Base-by-base conservation (phyloP, 1,140 invertebrate species). In the Schlechtendalia chinensis region DNA sequence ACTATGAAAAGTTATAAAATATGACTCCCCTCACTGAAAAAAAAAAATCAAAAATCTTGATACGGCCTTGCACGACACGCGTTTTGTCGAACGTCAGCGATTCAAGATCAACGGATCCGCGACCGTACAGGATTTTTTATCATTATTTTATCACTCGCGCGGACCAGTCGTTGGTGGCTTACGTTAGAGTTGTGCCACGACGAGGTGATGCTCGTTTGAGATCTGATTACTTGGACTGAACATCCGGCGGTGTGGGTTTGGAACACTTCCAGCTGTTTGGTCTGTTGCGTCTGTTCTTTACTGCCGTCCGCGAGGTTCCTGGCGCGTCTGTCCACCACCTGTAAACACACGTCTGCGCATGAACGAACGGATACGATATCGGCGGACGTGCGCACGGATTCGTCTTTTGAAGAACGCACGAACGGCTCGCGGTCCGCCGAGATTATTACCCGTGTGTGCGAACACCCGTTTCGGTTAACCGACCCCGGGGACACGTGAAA, bases 311-410 rank as follows among this genome's bases (percentile, higher is more conserved):
- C 85, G 19, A 85, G 83, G 81, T 86, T 86, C n/a, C 87, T 84
- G 80, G 87, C 86, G 69, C 88, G 83, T 27, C 86, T 88, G 81
- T 89, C 88, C 39, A 88, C 86, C 83, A 88, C 87, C 88, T 89
- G 85, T n/a, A 61, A 11, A 58, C 19, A 32, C 12, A 27, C 22
- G 45, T n/a, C n/a, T n/a, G n/a, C n/a, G n/a, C n/a, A n/a, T n/a
- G n/a, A n/a, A n/a, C n/a, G n/a, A n/a, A n/a, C 5, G 1, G 11
- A 47, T 39, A 39, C 10, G 29, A 10, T 61, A 19, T 61, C 6
- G 22, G 24, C 24, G n/a, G n/a, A n/a, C n/a, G n/a, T n/a, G n/a
- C n/a, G n/a, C n/a, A n/a, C n/a, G n/a, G 16, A 71, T 50, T 29
- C 11, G 50, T 72, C 50, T 47, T 69, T n/a, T 69, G 27, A 54